Evolutionary conservation across 1,140 invertebrate species (phyloP).

Genomic region (Papilio aristodemus): DNA sequence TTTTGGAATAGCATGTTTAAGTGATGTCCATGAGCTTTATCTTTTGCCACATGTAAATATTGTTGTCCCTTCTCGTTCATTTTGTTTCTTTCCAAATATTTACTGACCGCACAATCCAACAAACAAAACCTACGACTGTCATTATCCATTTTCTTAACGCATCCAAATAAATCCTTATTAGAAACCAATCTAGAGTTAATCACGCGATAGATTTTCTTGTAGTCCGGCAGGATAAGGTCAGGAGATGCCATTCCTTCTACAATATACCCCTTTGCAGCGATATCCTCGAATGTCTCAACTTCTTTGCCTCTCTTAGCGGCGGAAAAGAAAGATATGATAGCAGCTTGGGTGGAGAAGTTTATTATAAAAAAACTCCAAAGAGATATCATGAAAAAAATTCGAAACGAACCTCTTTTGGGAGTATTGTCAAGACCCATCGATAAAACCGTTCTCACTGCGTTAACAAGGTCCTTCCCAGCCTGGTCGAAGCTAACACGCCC

Average conservation of each 20-base stretch:
- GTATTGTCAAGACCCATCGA: conserved; percentile 57
- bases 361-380: conserved; percentile 72
- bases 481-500: conserved; percentile 53
- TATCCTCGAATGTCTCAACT: conserved; percentile 71
- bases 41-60: conserved; percentile 67
- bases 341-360: conserved; percentile 70
- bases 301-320: conserved; percentile 67
- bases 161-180: conserved; percentile 58
- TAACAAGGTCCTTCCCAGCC: conserved; percentile 65
- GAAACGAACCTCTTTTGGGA: conserved; percentile 53
- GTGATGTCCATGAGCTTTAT: conserved; percentile 72
- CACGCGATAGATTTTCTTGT: conserved; percentile 56
- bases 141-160: conserved; percentile 59
- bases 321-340: conserved; percentile 72
- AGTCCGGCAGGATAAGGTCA: conserved; percentile 65
- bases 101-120: conserved; percentile 67
- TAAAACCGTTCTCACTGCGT: conserved; percentile 57
- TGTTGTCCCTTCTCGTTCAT: conserved; percentile 68
- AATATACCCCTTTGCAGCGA: conserved; percentile 62
- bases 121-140: conserved; percentile 67
- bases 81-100: conserved; percentile 60
- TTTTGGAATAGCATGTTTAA: conserved; percentile 62
- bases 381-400: conserved; percentile 57
- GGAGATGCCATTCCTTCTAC: conserved; percentile 74
- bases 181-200: conserved; percentile 62